These are phyloP conservation scores for Clivina fossor DNA, from an alignment of 2,888 invertebrate species.

Conservation along the genomic window DNA sequence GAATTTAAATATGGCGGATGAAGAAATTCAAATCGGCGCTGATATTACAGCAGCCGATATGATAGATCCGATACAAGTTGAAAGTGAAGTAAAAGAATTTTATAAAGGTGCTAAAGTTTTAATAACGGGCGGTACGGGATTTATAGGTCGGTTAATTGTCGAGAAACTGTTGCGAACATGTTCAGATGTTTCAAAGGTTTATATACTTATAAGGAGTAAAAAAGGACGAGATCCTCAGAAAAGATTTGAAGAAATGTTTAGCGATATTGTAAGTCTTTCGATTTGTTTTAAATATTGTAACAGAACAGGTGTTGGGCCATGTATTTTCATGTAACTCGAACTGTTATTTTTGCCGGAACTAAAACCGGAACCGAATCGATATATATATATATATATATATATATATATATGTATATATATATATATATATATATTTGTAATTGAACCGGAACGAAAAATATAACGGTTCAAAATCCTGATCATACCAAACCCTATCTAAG, in stretches of 20 bases:
- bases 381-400: too few species aligned
- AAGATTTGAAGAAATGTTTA: slow-evolving; percentile 42
- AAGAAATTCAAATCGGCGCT: slow-evolving; percentile 50
- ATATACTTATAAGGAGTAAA: slow-evolving; percentile 46
- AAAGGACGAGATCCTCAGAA: slow-evolving; percentile 42
- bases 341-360: too few species aligned
- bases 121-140: slow-evolving; percentile 52
- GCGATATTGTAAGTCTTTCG: slow-evolving; percentile 40
- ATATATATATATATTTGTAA: too few species aligned
- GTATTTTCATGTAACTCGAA: slow-evolving; percentile 56
- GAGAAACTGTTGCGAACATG: slow-evolving; percentile 43
- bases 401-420: too few species aligned
- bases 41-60: not conserved
- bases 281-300: slow-evolving; percentile 45
- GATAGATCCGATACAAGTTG: slow-evolving; percentile 36
- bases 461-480: too few species aligned
- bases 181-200: slow-evolving; percentile 43
- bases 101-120: slow-evolving; percentile 47
- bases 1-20: slow-evolving; percentile 52
- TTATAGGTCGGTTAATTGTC: slow-evolving; percentile 43
- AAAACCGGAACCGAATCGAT: too few species aligned
- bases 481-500: too few species aligned
- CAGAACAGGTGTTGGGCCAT: not conserved
- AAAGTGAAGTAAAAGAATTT: slow-evolving; percentile 44
- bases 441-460: too few species aligned